Conservation (phyloP, 1,140 invertebrate genomes). For the Drosophila lacteicornis region DNA sequence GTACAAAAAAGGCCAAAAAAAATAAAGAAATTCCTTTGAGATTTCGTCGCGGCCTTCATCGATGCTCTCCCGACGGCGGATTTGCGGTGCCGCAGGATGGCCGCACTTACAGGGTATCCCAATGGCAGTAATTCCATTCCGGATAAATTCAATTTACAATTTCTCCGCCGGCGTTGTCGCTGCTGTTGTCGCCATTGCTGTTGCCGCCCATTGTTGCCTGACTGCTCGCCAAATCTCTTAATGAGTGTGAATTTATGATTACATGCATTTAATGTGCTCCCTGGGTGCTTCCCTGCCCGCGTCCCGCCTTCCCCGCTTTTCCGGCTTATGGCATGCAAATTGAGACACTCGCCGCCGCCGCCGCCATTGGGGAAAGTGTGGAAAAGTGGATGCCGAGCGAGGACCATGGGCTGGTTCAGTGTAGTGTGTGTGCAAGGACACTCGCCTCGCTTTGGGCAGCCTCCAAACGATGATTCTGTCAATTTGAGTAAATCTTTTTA, state of each 20-base stretch:
- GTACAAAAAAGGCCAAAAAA: too few species aligned
- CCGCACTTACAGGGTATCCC: constrained; percentile 2
- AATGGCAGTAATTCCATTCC: constrained; percentile 58
- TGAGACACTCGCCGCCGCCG: constrained; percentile 59
- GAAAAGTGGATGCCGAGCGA: constrained; percentile 39
- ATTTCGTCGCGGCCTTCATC: background rate
- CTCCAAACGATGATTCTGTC: constrained; percentile 69
- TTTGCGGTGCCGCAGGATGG: background rate
- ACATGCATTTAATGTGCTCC: constrained; percentile 75
- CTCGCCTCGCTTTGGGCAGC: constrained; percentile 18
- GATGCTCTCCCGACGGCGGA: background rate
- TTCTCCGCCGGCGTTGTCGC: constrained; percentile 18
- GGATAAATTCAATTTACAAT: constrained; percentile 67
- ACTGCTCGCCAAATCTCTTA: constrained; percentile 74
- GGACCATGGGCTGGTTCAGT: constrained; percentile 33
- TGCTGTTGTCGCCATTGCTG: constrained; percentile 3
- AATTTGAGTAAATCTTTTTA: constrained; percentile 84
- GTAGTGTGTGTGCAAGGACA: constrained; percentile 37
- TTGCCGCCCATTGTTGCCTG: constrained; percentile 27
- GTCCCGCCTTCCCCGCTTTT: background rate
- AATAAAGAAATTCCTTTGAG: background rate
- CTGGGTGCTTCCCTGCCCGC: background rate
- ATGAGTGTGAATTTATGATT: constrained; percentile 83
- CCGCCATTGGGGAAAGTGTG: constrained; percentile 16
- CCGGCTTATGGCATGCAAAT: constrained; percentile 73